These are phyloP conservation scores for Chalcis sispes DNA, from an alignment of 2,888 invertebrate genomes.

Conservation along the genomic window DNA sequence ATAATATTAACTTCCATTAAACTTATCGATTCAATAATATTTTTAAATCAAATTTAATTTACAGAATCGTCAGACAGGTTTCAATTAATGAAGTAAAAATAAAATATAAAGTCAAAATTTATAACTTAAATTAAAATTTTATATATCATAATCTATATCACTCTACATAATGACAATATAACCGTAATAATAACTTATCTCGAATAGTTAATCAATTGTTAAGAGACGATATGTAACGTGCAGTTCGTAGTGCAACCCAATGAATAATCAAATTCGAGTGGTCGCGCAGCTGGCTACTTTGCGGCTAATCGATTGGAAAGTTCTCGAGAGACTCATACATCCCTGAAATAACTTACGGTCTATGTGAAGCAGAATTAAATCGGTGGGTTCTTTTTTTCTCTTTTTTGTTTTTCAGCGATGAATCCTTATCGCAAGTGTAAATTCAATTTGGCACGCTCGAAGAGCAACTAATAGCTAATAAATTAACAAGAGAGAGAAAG, in stretches of 20 bases:
- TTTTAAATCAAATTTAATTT: too few species aligned
- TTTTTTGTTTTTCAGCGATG: slow-evolving; percentile 2
- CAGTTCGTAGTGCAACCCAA: too few species aligned
- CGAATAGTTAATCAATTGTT: too few species aligned
- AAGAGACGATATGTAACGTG: too few species aligned
- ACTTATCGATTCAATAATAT: too few species aligned
- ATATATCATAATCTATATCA: too few species aligned
- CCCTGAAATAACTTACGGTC: slow-evolving; percentile 40
- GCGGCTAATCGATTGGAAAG: slow-evolving; percentile 53
- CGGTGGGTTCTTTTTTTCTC: neutral
- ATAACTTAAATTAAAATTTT: too few species aligned
- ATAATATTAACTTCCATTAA: too few species aligned
- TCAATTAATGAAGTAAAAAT: too few species aligned
- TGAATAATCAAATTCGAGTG: slow-evolving; percentile 18
- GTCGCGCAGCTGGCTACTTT: slow-evolving; percentile 46
- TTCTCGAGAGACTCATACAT: slow-evolving; percentile 49
- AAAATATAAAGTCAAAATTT: too few species aligned
- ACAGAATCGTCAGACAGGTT: too few species aligned
- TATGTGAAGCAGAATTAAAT: slow-evolving; percentile 19
- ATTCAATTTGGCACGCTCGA: slow-evolving; percentile 40
- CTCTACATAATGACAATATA: too few species aligned
- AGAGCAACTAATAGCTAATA: neutral
- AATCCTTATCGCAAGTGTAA: slow-evolving; percentile 22
- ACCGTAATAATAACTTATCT: slow-evolving; percentile 16
- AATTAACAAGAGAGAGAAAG: slow-evolving; percentile 5